Evolutionary conservation across 2,113 vertebrate species (phyloP), one percentile per base, ranked within the genome.

Genomic region (Bujurquina vittata): DNA sequence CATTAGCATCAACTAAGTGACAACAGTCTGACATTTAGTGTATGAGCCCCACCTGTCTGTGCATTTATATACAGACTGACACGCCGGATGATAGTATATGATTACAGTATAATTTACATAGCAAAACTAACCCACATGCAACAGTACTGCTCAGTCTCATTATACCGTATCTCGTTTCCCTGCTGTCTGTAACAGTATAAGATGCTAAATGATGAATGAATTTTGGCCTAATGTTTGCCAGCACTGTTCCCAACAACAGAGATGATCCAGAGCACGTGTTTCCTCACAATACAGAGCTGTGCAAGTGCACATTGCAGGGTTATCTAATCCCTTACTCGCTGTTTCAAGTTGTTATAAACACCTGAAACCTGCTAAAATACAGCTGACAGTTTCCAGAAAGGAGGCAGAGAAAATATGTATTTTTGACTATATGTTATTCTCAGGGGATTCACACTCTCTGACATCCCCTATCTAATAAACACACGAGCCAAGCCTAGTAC

Each of bases 181-280:
- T 46, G 11, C 83, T 61, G 75, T 84, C 80, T 90, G 92, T 87
- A 84, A 91, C 89, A 33, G 23, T 63, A 75, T 78, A 92, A 84
- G 74, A 72, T 59, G 12, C 86, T 94, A 85, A 94, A 94, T 92
- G 87, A 93, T 94, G 88, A 93, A 94, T 94, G 93, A 93, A 81
- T 22, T 75, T 77, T 26, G 67, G 61, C 75, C 57, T 15, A 54
- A 26, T 52, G 40, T 90, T 77, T 56, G 31, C 52, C 18, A 12
- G 43, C 58, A 61, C 74, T 73, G 52, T 80, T 77, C 20, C 31
- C 33, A 20, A 79, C 80, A 82, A 83, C 72, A 87, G 52, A 83
- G 63, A 49, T 46, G 56, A 84, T 1, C 75, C 35, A 10, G 23
- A 59, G n/a, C 88, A 92, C 74, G 77, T 87, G 89, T 83, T 89